Evolutionary conservation across 2,888 invertebrate genomes (phyloP), one percentile per base, ranked within the genome.

Genomic region (Punctoribates punctum): DNA sequence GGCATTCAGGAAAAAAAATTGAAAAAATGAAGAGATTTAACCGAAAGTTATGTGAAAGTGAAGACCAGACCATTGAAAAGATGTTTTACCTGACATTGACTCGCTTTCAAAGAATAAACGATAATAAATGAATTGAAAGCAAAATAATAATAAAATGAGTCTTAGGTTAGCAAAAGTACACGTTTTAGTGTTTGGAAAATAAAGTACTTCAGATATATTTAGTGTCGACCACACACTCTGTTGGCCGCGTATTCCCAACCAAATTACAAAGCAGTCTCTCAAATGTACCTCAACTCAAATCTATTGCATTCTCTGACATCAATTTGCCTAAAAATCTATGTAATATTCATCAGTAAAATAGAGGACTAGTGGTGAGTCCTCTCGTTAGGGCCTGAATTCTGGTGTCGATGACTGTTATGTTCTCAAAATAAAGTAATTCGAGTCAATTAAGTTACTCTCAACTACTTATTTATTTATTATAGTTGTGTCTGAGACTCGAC

Each of bases 401-500:
- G 38, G 27, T 65, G 65, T 65, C 65, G 65, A 65, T 65, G 65
- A 65, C 65, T 65, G 65, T 27, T 27, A 62, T 62, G 0, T 65
- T 20, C 34, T 34, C 29, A 65, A 65, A 65, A 65, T 65, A 38
- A 65, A 65, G 65, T 65, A 65, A 65, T 65, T 65, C 27, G n/a
- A 65, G n/a, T 65, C 65, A 65, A 65, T 65, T 65, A 65, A 65
- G 65, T 29, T 20, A 5, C 17, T 34, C 65, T 65, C 15, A 29
- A 65, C 65, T 65, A 65, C 27, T 65, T 65, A 65, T 65, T 65
- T 65, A 65, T 65, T 65, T 65, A 65, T 65, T 65, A 62, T 13
- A 17, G 5, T 51, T 51, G 3, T 27, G 25, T 27, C 13, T 5
- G 20, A 29, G 17, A 6, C 15, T 27, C 27, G 17, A 27, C 34